Conservation (phyloP, 35 echinoderm and acorn worm genomes). For the Lytechinus pictus region DNA sequence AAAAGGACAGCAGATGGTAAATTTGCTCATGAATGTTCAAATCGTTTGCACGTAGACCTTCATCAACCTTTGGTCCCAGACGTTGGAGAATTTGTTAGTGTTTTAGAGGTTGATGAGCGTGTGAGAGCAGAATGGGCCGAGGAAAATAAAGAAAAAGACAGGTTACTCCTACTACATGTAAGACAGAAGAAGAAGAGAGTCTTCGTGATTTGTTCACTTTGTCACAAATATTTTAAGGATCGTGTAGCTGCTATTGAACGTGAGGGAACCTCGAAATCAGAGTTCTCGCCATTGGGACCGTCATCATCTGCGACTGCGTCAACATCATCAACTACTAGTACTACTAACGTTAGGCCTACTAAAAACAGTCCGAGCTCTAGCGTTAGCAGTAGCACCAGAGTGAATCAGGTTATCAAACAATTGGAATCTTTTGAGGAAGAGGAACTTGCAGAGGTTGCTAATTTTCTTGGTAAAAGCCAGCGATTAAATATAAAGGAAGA, state of each 20-base stretch:
- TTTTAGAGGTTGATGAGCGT: neutral
- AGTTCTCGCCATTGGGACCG: too few species aligned
- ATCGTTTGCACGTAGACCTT: neutral
- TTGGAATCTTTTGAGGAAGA: too few species aligned
- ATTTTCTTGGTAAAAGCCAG: too few species aligned
- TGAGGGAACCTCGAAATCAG: too few species aligned
- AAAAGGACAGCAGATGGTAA: conserved; percentile 21
- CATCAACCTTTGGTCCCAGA: neutral
- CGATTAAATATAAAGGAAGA: too few species aligned
- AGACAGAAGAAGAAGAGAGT: neutral
- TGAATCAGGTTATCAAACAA: too few species aligned
- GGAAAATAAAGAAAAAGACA: too few species aligned
- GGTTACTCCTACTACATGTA: too few species aligned
- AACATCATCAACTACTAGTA: too few species aligned
- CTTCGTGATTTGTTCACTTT: neutral
- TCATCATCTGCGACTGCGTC: too few species aligned
- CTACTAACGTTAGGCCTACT: neutral
- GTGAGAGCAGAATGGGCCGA: conserved; percentile 24
- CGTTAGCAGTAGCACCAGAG: too few species aligned
- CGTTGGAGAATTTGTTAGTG: neutral
- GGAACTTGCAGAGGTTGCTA: too few species aligned
- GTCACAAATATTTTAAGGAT: neutral
- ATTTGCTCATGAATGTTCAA: neutral
- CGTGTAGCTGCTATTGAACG: neutral
- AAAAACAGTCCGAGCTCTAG: neutral